Percentiles rank a stretch among this genome's conserved stretches.
These are phyloP conservation scores for Drosophila bifasciata DNA, from an alignment of 1,140 invertebrate genomes.

Conservation along the genomic window DNA sequence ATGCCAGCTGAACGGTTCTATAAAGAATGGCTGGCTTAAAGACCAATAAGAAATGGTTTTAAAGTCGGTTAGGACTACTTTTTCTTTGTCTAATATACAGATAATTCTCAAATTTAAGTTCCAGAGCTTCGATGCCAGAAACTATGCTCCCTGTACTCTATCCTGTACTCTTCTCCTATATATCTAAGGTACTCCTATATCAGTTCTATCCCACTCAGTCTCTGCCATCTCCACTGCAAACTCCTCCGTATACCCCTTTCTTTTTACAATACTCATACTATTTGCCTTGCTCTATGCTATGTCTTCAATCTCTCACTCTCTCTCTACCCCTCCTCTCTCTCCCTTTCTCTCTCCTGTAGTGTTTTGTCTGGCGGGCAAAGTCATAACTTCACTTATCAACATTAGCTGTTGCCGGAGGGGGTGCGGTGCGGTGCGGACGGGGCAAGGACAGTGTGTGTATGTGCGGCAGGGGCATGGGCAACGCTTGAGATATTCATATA, in stretches of 20 bases:
- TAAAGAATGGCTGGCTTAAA: no score
- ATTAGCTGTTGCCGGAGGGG: slow-evolving; percentile 69
- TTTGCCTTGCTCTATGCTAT: background rate
- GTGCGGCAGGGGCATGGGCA: slow-evolving; percentile 23
- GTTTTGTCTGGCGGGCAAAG: slow-evolving; percentile 74
- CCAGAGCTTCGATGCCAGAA: no score
- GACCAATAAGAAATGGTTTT: no score
- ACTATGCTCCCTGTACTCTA: no score
- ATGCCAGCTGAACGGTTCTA: no score
- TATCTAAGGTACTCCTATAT: background rate
- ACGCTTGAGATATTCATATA: slow-evolving; percentile 74
- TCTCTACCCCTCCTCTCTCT: background rate
- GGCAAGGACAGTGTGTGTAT: background rate
- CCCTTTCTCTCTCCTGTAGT: slow-evolving; percentile 2
- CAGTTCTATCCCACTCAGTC: background rate
- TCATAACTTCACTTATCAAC: slow-evolving; percentile 83
- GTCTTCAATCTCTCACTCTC: no score
- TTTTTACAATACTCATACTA: no score
- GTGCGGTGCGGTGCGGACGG: no score
- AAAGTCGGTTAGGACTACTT: no score
- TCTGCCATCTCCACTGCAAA: background rate
- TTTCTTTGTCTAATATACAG: no score
- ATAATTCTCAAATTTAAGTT: no score
- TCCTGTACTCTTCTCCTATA: background rate
- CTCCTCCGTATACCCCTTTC: no score